Evolutionary conservation across 2,113 vertebrate genomes (phyloP).

Genomic region (Melanerpes formicivorus): DNA sequence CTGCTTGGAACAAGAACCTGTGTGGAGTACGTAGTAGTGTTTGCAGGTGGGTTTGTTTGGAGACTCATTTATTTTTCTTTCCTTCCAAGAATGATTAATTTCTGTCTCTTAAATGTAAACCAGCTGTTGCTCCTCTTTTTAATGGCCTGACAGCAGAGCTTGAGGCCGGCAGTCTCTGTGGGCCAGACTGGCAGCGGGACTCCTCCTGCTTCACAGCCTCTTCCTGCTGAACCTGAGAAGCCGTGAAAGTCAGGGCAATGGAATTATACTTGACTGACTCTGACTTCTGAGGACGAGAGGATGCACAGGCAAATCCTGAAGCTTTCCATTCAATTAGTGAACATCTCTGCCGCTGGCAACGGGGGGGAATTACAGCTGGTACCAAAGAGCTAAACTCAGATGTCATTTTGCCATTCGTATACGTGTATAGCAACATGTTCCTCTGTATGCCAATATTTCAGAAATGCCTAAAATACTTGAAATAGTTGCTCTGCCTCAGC

Average conservation of each 20-base stretch:
- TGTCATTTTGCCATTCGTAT: background rate
- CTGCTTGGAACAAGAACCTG: background rate
- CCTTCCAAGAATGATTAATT: background rate
- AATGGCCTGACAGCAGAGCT: background rate
- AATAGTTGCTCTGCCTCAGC: background rate
- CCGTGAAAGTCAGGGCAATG: background rate
- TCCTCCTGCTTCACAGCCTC: fast-evolving
- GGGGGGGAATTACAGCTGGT: background rate
- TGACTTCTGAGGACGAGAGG: background rate
- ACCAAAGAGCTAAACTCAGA: background rate
- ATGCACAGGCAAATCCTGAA: background rate
- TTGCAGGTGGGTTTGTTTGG: background rate
- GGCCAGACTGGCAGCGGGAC: fast-evolving
- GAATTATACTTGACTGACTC: background rate
- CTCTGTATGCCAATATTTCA: background rate
- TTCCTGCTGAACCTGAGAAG: background rate
- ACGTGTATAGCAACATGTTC: fast-evolving
- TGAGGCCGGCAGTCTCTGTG: background rate
- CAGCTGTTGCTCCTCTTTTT: background rate
- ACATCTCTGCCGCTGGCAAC: background rate
- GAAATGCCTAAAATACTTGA: slow-evolving; percentile 4
- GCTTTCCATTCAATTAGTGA: slow-evolving; percentile 12
- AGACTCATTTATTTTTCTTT: background rate
- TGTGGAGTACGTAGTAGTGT: background rate
- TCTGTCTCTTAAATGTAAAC: background rate